These are phyloP conservation scores for Leucoma salicis DNA, from an alignment of 2,888 invertebrate genomes.

Conservation along the genomic window DNA sequence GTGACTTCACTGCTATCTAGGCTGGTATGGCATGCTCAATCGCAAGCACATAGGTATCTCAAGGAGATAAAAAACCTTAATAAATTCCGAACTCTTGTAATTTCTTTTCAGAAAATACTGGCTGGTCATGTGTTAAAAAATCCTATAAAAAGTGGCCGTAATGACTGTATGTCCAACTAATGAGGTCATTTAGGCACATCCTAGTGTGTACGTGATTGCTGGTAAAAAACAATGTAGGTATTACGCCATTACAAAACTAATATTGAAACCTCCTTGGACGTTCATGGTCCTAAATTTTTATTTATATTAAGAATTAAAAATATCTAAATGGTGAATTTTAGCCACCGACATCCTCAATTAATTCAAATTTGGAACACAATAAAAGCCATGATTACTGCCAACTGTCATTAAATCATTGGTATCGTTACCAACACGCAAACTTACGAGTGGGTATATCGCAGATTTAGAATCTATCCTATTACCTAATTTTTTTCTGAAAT, in stretches of 20 bases:
- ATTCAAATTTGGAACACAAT: constrained; percentile 38
- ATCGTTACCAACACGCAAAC: constrained; percentile 34
- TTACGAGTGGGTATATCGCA: no score
- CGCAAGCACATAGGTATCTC: no score
- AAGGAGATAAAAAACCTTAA: no score
- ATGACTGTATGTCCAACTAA: constrained; percentile 33
- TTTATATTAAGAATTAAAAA: constrained; percentile 3
- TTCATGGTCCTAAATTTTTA: neutral
- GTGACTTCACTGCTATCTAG: no score
- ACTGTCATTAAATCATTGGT: constrained; percentile 32
- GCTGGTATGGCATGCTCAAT: no score
- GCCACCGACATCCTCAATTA: constrained; percentile 24
- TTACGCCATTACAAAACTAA: neutral
- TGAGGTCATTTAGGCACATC: constrained; percentile 38
- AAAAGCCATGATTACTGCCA: constrained; percentile 26
- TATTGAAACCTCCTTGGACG: neutral
- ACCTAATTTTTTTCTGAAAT: no score
- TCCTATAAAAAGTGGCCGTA: constrained; percentile 39
- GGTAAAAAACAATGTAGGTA: neutral
- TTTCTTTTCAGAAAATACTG: constrained; percentile 29
- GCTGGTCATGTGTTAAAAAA: constrained; percentile 37
- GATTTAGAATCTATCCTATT: no score
- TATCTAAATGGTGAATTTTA: constrained; percentile 12
- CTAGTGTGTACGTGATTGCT: constrained; percentile 39
- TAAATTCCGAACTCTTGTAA: no score